A percentile compares a stretch with the other conserved stretches of the same genome.
Evolutionary conservation across 2,113 vertebrate genomes (phyloP).

Genomic region (Pollachius pollachius): DNA sequence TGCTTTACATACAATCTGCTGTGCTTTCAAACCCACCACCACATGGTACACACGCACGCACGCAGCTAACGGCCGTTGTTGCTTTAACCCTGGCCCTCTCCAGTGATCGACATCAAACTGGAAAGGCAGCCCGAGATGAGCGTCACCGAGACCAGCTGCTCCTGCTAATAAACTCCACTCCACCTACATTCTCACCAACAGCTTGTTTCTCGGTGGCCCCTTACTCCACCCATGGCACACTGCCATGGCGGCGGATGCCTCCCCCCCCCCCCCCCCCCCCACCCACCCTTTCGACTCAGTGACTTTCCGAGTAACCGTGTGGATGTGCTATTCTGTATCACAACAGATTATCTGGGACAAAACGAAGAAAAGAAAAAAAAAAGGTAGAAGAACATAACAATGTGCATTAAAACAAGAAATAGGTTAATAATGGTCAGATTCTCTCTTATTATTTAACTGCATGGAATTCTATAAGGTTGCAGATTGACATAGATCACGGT

Average conservation of each 20-base stretch:
- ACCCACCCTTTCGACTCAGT: conserved; percentile 70
- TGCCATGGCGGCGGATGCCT: conserved; percentile 68
- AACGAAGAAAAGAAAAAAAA: conserved; percentile 19
- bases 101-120: conserved; percentile 92
- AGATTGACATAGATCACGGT: conserved; percentile 76
- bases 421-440: conserved; percentile 60
- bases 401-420: conserved; percentile 55
- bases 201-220: conserved; percentile 76
- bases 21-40: too few species aligned
- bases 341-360: conserved; percentile 59
- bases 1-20: too few species aligned
- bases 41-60: too few species aligned
- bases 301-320: conserved; percentile 79
- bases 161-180: conserved; percentile 77
- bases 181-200: conserved; percentile 60
- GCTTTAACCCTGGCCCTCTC: conserved; percentile 68
- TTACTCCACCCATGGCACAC: conserved; percentile 57
- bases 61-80: conserved; percentile 25
- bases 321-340: conserved; percentile 79
- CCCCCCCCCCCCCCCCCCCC: conserved; percentile 51
- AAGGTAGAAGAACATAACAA: neutral
- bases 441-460: conserved; percentile 77
- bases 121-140: conserved; percentile 86
- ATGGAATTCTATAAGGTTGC: conserved; percentile 84
- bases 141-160: conserved; percentile 87